Conservation (phyloP, 1,140 invertebrate genomes). For the Tetranychus cinnabarinus region DNA sequence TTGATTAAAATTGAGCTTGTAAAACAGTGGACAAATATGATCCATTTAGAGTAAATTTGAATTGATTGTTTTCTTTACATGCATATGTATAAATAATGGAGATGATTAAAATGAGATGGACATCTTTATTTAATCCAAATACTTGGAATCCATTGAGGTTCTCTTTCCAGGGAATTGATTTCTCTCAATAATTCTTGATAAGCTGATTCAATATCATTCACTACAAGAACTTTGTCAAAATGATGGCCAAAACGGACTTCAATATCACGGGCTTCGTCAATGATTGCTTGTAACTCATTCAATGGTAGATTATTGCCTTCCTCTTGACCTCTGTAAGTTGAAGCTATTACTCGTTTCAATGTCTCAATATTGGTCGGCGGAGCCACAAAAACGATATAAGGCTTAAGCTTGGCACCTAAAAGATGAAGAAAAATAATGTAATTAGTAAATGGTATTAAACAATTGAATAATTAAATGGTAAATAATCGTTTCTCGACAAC, state of each 20-base stretch:
- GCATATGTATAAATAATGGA: neutral
- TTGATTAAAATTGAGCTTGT: no score
- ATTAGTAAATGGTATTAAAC: conserved; percentile 2
- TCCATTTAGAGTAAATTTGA: no score
- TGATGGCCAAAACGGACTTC: conserved; percentile 26
- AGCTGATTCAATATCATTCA: conserved; percentile 25
- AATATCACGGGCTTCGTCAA: conserved; percentile 26
- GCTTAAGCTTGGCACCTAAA: conserved; percentile 33
- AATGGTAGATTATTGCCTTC: neutral
- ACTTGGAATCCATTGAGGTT: conserved; percentile 29
- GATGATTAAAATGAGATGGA: no score
- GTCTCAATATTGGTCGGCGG: conserved; percentile 24
- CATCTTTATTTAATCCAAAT: conserved; percentile 19
- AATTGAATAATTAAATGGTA: neutral
- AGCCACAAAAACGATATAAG: conserved; percentile 29
- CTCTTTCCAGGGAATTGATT: conserved; percentile 26
- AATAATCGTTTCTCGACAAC: no score
- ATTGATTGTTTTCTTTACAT: no score
- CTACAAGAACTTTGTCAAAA: conserved; percentile 28
- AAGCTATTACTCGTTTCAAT: conserved; percentile 3
- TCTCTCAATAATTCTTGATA: conserved; percentile 25
- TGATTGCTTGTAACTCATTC: conserved; percentile 22
- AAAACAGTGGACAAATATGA: no score
- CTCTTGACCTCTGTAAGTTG: neutral
- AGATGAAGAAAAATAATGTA: conserved; percentile 35